Evolutionary conservation across 2,113 vertebrate species (phyloP).

Genomic region (Cephalopholis sonnerati): DNA sequence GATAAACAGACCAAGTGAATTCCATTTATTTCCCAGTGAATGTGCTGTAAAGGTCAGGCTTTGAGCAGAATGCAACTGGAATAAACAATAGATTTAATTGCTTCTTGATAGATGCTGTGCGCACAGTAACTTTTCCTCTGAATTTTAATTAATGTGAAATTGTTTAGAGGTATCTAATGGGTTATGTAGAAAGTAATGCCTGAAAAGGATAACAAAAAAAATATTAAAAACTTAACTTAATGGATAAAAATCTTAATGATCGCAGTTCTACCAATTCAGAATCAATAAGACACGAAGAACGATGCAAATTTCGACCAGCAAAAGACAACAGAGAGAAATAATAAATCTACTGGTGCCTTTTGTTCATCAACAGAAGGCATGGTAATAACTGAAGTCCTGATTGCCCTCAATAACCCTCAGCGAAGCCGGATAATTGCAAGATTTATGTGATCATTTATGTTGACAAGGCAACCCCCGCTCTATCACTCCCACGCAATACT

Average conservation of each 20-base stretch:
- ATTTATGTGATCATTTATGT: conserved; percentile 42
- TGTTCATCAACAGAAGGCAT: conserved; percentile 2
- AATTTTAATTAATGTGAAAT: conserved; percentile 33
- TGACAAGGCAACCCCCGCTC: conserved; percentile 23
- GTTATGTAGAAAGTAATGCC: background rate
- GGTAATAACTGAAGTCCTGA: background rate
- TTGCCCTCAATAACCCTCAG: conserved; percentile 13
- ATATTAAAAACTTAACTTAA: background rate
- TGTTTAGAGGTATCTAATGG: conserved; percentile 13
- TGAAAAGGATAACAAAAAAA: background rate
- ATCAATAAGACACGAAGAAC: conserved; percentile 3
- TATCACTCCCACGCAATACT: background rate
- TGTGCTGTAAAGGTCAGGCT: conserved; percentile 63
- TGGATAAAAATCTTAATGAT: background rate
- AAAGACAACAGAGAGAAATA: background rate
- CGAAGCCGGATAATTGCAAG: conserved; percentile 28
- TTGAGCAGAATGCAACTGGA: conserved; percentile 39
- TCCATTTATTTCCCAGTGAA: conserved; percentile 49
- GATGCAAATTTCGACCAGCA: background rate
- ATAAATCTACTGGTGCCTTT: background rate
- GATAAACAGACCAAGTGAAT: conserved; percentile 56
- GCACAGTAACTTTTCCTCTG: conserved; percentile 23
- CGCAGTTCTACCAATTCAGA: background rate
- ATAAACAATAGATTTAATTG: conserved; percentile 54
- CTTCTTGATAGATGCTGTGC: conserved; percentile 32